phyloP scores from a whole-genome alignment of 2,797 vertebrate genomes.

The Hippopotamyrus pictus region DNA sequence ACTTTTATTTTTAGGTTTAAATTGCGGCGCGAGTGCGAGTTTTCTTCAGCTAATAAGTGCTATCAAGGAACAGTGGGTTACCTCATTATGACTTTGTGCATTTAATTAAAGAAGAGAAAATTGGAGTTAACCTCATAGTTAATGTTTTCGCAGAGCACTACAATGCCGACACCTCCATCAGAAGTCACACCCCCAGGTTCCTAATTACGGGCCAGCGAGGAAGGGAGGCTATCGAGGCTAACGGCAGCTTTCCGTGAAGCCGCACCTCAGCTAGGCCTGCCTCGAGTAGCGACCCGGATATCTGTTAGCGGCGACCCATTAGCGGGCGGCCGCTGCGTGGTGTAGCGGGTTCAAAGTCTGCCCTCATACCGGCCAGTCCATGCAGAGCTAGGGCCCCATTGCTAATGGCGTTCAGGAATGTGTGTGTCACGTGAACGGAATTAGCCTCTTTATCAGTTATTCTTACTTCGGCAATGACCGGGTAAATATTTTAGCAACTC shows the following conservation, averaged over 20 bases:
- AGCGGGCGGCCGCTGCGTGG: not conserved
- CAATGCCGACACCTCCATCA: slow-evolving; percentile 93
- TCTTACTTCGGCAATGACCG: not conserved
- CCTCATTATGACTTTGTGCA: slow-evolving; percentile 94
- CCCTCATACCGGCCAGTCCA: not conserved
- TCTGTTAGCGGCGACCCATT: not conserved
- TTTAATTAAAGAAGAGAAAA: slow-evolving; percentile 98
- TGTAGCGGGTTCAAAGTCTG: not conserved
- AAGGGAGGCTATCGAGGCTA: slow-evolving; percentile 76
- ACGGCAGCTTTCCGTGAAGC: slow-evolving; percentile 70
- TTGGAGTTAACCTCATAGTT: slow-evolving; percentile 94
- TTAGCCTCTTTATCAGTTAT: not conserved
- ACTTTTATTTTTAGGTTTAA: slow-evolving; percentile 87
- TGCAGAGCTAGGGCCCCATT: not conserved
- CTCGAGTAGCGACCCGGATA: not conserved
- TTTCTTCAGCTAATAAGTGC: slow-evolving; percentile 92
- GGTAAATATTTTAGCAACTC: not conserved
- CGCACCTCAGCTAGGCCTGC: slow-evolving; percentile 51
- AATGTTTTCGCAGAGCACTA: slow-evolving; percentile 94
- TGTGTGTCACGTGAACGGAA: not conserved
- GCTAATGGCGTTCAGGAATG: not conserved
- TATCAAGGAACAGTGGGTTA: slow-evolving; percentile 95
- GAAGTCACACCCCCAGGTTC: slow-evolving; percentile 92
- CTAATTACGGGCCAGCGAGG: slow-evolving; percentile 79
- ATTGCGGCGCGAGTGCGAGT: slow-evolving; percentile 83